Conservation (phyloP, 2,888 invertebrate genomes). For the Tridacna gigas region DNA sequence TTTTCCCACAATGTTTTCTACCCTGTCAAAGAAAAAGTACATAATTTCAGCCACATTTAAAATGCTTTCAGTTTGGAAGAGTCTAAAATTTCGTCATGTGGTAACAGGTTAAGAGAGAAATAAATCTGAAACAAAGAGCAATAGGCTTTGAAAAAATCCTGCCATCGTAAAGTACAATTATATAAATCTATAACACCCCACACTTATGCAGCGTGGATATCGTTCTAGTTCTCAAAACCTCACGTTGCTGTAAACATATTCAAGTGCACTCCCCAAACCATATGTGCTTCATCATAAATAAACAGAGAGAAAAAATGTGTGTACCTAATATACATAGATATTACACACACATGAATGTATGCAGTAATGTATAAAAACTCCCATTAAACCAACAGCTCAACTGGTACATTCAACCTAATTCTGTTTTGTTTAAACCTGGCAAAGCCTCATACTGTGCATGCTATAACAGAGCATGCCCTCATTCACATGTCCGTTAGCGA, state of each 20-base stretch:
- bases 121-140: not conserved
- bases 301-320: slow-evolving; percentile 2
- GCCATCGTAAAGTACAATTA: no score
- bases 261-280: slow-evolving; percentile 1
- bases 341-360: slow-evolving; percentile 18
- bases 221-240: not conserved
- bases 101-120: not conserved
- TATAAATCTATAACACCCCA: no score
- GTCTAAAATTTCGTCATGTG: not conserved
- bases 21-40: no score
- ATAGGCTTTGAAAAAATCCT: no score
- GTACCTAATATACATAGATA: slow-evolving; percentile 19
- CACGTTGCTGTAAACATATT: not conserved
- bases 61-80: not conserved
- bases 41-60: not conserved
- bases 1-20: slow-evolving; percentile 1
- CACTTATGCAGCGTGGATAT: no score
- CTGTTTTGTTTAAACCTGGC: not conserved
- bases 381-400: slow-evolving; percentile 4
- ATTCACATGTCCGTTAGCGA: not conserved
- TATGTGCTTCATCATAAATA: slow-evolving; percentile 10
- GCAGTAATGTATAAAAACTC: slow-evolving; percentile 26
- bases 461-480: not conserved
- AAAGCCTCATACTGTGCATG: not conserved
- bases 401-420: not conserved